These are phyloP conservation scores for Danio albolineatus DNA, from an alignment of 2,797 vertebrate genomes.

Conservation along the genomic window DNA sequence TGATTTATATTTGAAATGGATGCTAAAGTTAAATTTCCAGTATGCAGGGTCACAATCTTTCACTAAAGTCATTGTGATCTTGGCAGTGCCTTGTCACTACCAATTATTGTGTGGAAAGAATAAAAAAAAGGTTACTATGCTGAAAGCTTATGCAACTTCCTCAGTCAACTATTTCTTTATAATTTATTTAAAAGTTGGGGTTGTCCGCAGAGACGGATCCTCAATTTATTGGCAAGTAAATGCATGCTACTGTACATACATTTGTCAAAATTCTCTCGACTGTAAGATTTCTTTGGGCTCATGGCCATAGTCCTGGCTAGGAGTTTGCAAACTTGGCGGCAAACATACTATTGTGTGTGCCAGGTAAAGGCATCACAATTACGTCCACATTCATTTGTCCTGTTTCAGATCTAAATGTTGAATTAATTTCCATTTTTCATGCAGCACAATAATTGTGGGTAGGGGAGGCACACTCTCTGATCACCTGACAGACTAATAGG, in stretches of 20 bases:
- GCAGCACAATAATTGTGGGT: conserved; percentile 55
- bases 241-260: background rate
- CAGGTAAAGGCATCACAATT: conserved; percentile 40
- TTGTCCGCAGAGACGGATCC: background rate
- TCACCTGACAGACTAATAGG: conserved; percentile 62
- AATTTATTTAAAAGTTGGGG: background rate
- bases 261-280: background rate
- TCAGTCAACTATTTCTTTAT: background rate
- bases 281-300: conserved; percentile 1
- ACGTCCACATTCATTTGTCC: conserved; percentile 52
- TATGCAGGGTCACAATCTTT: background rate
- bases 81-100: no score
- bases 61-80: background rate
- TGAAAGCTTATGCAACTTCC: no score
- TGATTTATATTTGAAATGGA: no score
- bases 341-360: conserved; percentile 28
- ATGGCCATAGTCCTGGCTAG: conserved; percentile 25
- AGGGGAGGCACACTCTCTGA: conserved; percentile 50
- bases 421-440: conserved; percentile 58
- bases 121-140: no score
- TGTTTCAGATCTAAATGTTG: conserved; percentile 58
- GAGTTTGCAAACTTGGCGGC: conserved; percentile 37
- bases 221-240: conserved; percentile 9
- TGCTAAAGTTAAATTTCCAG: background rate
- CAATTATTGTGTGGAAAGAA: no score